Evolutionary conservation across 2,113 vertebrate genomes (phyloP).

Genomic region (Anas platyrhynchos): DNA sequence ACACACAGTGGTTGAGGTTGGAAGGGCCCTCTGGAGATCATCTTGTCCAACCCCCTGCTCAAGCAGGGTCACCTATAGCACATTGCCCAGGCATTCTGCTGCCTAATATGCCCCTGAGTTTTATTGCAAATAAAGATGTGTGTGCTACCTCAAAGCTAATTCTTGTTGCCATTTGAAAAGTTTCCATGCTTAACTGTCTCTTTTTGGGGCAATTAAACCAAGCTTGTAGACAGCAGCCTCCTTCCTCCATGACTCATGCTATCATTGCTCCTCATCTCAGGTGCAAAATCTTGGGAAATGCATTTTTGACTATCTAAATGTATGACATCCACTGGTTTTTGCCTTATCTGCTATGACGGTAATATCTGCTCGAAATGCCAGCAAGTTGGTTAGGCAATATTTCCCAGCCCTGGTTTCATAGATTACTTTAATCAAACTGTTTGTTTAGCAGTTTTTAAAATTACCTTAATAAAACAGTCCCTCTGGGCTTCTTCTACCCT

Average conservation of each 20-base stretch:
- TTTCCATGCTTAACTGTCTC: conserved; percentile 47
- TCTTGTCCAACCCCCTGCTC: neutral
- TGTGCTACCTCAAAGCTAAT: neutral
- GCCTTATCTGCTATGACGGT: conserved; percentile 31
- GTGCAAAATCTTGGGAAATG: conserved; percentile 57
- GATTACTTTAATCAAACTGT: conserved; percentile 16
- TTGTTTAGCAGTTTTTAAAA: conserved; percentile 52
- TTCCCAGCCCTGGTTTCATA: conserved; percentile 19
- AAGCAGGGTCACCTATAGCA: too few species aligned
- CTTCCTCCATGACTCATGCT: conserved; percentile 47
- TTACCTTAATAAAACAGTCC: conserved; percentile 24
- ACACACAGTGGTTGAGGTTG: neutral
- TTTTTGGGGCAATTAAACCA: conserved; percentile 22
- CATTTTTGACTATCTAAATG: conserved; percentile 12
- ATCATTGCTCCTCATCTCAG: conserved; percentile 42
- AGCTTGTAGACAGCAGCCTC: neutral
- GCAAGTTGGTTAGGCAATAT: conserved; percentile 28
- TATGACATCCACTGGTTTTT: conserved; percentile 58
- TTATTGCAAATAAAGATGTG: neutral
- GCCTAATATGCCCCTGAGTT: neutral
- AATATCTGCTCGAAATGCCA: conserved; percentile 27
- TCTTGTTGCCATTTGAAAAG: conserved; percentile 22
- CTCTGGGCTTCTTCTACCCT: neutral
- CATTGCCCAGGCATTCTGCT: neutral
- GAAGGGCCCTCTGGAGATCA: neutral